Evolutionary conservation across 2,797 vertebrate species (phyloP).

Genomic region (Melanotaenia boesemani): DNA sequence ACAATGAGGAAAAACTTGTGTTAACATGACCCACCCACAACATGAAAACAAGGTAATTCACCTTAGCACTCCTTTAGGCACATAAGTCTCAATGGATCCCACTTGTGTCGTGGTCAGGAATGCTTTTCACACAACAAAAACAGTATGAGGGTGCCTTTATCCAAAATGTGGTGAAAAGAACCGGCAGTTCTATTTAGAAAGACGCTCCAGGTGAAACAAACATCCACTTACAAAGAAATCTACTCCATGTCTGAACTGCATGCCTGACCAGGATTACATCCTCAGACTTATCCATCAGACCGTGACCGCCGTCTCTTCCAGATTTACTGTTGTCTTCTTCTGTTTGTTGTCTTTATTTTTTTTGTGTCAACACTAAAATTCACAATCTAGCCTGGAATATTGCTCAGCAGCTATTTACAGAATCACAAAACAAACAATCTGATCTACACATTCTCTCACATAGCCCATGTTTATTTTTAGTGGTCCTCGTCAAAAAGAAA

Average conservation of each 20-base stretch:
- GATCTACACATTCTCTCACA: slow-evolving; percentile 76
- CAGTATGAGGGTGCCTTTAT: slow-evolving; percentile 53
- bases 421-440: slow-evolving; percentile 74
- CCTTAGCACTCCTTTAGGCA: slow-evolving; percentile 81
- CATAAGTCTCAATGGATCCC: slow-evolving; percentile 80
- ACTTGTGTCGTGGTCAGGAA: slow-evolving; percentile 76
- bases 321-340: slow-evolving; percentile 32
- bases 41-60: slow-evolving; percentile 48
- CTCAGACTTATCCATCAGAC: slow-evolving; percentile 45
- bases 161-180: slow-evolving; percentile 47
- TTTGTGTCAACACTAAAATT: slow-evolving; percentile 70
- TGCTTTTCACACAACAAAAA: slow-evolving; percentile 70
- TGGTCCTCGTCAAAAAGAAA: slow-evolving; percentile 81
- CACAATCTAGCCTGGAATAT: slow-evolving; percentile 81
- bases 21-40: slow-evolving; percentile 43
- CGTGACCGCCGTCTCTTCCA: slow-evolving; percentile 46
- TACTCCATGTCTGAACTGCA: slow-evolving; percentile 52
- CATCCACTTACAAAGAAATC: slow-evolving; percentile 46
- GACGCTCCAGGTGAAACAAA: slow-evolving; percentile 55
- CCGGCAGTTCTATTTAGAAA: slow-evolving; percentile 48
- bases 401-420: slow-evolving; percentile 84
- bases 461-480: slow-evolving; percentile 79
- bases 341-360: slow-evolving; percentile 14
- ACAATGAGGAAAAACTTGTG: slow-evolving; percentile 49
- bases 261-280: slow-evolving; percentile 57